Evolutionary conservation across 2,113 vertebrate genomes (phyloP), one percentile per base, ranked within the genome.

Genomic region (Chamaea fasciata): DNA sequence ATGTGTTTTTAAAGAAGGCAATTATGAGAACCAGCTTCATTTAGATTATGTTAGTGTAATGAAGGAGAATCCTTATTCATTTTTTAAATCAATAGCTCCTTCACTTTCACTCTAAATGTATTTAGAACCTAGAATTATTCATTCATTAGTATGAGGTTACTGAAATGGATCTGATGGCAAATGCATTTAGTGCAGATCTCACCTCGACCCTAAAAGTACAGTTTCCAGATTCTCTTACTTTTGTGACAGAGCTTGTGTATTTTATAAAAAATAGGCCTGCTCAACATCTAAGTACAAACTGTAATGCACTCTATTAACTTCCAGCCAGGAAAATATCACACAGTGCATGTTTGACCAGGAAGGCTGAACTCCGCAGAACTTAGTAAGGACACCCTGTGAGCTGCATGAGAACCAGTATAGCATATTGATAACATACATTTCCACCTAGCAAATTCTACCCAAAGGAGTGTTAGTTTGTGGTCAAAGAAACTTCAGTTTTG

Each of bases 61-160:
- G 53, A 87, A 94, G 49, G 60, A 93, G 35, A 83, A 82, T 71
- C 79, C 20, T 80, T 91, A 90, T 47, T 56, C 33, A 59, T 87
- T 97, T 91, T 94, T 69, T 7, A 90, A 94, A 93, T 92, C 75
- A 74, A 77, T 70, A 80, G 33, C 67, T 93, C 52, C 63, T 95
- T 87, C 69, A 87, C 46, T 83, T 80, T 92, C 27, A 37, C 28
- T 78, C 42, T 50, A 86, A 53, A 67, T 30, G 41, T 53, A 89
- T 71, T 90, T 81, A 75, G 64, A 94, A 81, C 47, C 42, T 65
- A 81, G 56, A 20, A 64, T 59, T 94, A 78, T 75, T 83, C 80
- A 78, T 53, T 78, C 35, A 44, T 69, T 50, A 70, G 71, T 42
- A 77, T 70, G 80, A 90, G 21, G 41, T 73, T 89, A 71, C 56